These are phyloP conservation scores for Podiceps cristatus DNA, from an alignment of 2,113 vertebrate genomes.

Conservation along the genomic window DNA sequence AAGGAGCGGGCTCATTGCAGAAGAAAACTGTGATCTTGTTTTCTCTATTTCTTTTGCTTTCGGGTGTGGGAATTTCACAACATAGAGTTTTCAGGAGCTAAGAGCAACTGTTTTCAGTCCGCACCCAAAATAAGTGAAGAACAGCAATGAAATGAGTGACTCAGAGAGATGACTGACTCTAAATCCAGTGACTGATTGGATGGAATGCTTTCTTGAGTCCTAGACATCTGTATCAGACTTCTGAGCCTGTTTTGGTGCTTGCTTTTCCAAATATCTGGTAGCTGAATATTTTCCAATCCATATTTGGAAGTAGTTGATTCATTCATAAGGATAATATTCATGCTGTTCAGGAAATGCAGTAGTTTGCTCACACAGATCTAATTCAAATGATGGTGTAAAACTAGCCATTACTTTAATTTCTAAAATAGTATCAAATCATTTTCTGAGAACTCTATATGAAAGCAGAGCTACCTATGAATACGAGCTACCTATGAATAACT, in stretches of 20 bases:
- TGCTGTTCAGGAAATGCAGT: constrained; percentile 48
- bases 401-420: background rate
- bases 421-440: background rate
- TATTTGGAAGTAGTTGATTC: constrained; percentile 68
- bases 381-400: background rate
- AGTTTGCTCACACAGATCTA: background rate
- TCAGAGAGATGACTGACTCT: constrained; percentile 37
- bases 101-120: constrained; percentile 31
- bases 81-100: constrained; percentile 37
- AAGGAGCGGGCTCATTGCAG: background rate
- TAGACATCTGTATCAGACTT: constrained; percentile 52
- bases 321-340: constrained; percentile 54
- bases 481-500: background rate
- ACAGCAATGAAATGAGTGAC: constrained; percentile 59
- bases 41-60: background rate
- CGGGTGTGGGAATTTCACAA: constrained; percentile 24
- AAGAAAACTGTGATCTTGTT: background rate
- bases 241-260: constrained; percentile 51
- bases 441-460: background rate
- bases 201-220: constrained; percentile 44
- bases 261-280: constrained; percentile 57
- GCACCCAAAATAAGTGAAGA: constrained; percentile 47
- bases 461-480: background rate
- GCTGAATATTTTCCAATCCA: constrained; percentile 66
- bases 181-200: constrained; percentile 15